Conservation (phyloP, 1,140 invertebrate species). For the Trachymyrmex septentrionalis region DNA sequence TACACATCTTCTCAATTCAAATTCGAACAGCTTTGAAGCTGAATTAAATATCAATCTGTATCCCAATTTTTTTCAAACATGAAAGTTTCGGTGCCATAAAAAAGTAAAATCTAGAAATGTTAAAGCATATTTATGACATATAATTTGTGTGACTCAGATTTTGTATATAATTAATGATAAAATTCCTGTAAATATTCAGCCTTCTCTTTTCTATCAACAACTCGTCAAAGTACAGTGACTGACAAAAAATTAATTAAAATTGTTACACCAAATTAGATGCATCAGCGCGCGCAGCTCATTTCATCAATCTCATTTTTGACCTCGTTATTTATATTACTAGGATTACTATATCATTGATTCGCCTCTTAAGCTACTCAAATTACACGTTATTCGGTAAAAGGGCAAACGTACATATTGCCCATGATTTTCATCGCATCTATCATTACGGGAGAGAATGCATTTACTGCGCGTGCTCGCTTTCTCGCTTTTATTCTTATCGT, state of each 20-base stretch:
- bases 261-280: conserved; percentile 79
- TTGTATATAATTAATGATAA: conserved; percentile 12
- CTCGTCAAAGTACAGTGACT: conserved; percentile 2
- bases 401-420: background rate
- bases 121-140: background rate
- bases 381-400: conserved; percentile 54
- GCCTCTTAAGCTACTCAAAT: conserved; percentile 62
- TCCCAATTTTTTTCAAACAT: background rate
- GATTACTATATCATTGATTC: conserved; percentile 41
- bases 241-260: conserved; percentile 82
- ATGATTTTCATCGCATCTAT: conserved; percentile 19
- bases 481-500: conserved; percentile 39
- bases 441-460: conserved; percentile 24
- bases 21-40: background rate
- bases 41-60: background rate
- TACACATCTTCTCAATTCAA: background rate
- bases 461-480: background rate
- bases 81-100: background rate
- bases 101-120: background rate
- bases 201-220: conserved; percentile 22
- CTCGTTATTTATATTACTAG: conserved; percentile 59
- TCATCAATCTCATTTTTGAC: conserved; percentile 64
- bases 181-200: background rate
- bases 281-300: conserved; percentile 15
- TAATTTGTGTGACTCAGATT: background rate